Evolutionary conservation across 2,113 vertebrate species (phyloP), one percentile per base, ranked within the genome.

Genomic region (Poecilia latipinna): DNA sequence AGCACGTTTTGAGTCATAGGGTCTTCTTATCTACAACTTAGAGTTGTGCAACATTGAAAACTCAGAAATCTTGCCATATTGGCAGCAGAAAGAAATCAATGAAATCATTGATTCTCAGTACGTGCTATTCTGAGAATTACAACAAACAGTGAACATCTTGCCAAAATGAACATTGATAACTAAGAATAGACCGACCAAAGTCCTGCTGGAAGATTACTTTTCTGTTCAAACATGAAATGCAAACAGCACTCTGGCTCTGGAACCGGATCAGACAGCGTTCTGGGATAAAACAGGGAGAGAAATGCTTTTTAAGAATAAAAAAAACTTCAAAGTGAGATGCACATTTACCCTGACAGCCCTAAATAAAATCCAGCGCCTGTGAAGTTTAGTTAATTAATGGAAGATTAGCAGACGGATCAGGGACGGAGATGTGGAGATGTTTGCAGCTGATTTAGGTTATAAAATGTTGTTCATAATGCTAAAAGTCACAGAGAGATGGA

Each of bases 161-260:
- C 61, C 35, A 85, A 86, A 33, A 26, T 65, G 65, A 12, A 48
- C 37, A 29, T 15, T 15, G 61, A 51, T 24, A 19, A 8, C 85
- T 83, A 89, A 88, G 72, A 86, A 83, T 86, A 92, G 86, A 37
- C 24, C 8, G 65, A 77, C 44, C 78, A 80, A 82, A 87, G 78
- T 84, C 71, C 51, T 39, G 60, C 4, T 48, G 12, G 13, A 4
- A 75, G 77, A 44, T 88, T 75, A 83, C n/a, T 39, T 6, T 1
- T 26, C 51, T 79, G 72, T 66, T 70, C 29, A 85, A 82, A 84
- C 44, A 71, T 28, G 28, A 51, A 70, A 75, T 60, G 51, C 72
- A 78, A 62, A 72, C 33, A 73, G 3, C 31, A 22, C 12, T 37
- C 8, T 35, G 32, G 3, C 1, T 0, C 31, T 68, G 29, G 1